Percentiles rank a stretch among this genome's conserved stretches.
phyloP scores from a whole-genome alignment of 37 sponge, comb jelly and placozoan genomes.

The Corticium candelabrum region DNA sequence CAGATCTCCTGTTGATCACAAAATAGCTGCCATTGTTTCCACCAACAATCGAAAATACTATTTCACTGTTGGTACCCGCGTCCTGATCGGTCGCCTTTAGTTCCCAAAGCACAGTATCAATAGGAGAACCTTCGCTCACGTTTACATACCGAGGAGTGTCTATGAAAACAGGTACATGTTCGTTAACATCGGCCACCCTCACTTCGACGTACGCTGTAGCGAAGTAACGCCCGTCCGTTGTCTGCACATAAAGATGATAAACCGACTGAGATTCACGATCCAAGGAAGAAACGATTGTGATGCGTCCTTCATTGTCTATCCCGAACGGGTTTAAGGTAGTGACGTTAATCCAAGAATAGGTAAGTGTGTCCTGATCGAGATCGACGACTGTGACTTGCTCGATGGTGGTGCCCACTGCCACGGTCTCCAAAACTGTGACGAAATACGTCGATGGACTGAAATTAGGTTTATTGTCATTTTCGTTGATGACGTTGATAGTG shows the following conservation, averaged over 20 bases:
- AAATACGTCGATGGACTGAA: conserved; percentile 16
- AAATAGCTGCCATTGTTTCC: background rate
- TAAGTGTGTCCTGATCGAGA: conserved; percentile 42
- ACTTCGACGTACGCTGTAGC: conserved; percentile 15
- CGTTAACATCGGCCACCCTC: conserved; percentile 44
- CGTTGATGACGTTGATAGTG: conserved; percentile 27
- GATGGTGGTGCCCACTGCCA: conserved; percentile 16
- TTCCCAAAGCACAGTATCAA: background rate
- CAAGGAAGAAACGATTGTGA: background rate
- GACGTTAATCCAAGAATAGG: conserved; percentile 17
- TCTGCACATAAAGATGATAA: background rate
- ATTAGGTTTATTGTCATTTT: conserved; percentile 37
- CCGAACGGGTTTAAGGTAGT: background rate
- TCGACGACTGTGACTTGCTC: conserved; percentile 30
- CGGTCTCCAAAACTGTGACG: conserved; percentile 29
- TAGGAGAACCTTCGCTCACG: conserved; percentile 25
- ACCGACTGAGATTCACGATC: background rate
- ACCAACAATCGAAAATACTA: background rate
- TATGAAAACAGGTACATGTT: conserved; percentile 39
- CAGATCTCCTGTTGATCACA: background rate
- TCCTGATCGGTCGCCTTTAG: conserved; percentile 16
- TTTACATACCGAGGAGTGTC: background rate
- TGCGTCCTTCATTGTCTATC: background rate
- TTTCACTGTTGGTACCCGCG: background rate
- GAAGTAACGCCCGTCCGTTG: conserved; percentile 3